A percentile compares a stretch with the other conserved stretches of the same genome.
These are phyloP conservation scores for Etheostoma perlongum DNA, from an alignment of 2,797 vertebrate species.

Conservation along the genomic window DNA sequence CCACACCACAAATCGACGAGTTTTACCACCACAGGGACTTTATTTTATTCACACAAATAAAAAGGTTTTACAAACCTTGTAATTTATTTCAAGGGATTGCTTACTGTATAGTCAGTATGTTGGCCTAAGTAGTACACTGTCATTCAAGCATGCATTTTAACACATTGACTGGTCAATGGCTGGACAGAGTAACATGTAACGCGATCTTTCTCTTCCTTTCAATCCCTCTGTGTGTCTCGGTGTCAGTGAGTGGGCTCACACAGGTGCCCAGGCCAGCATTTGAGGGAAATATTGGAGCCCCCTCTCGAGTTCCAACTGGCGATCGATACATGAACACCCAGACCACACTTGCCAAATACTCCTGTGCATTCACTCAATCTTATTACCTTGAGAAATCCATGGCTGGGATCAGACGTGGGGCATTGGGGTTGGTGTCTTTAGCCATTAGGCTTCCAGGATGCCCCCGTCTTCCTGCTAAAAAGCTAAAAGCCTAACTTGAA, in stretches of 20 bases:
- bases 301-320: constrained; percentile 2
- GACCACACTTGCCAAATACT: background rate
- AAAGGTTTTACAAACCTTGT: background rate
- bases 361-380: background rate
- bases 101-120: too few relatives aligned
- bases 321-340: background rate
- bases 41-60: constrained; percentile 10
- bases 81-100: background rate
- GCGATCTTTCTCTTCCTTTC: background rate
- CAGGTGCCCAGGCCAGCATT: background rate
- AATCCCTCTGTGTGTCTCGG: constrained; percentile 3
- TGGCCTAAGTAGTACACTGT: background rate
- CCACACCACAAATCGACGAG: background rate
- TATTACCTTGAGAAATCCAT: background rate
- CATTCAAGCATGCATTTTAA: background rate
- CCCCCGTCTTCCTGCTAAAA: background rate
- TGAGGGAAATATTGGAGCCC: background rate
- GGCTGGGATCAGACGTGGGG: background rate
- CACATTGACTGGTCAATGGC: background rate
- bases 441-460: background rate
- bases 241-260: background rate
- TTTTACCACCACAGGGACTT: background rate
- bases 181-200: background rate
- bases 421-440: background rate
- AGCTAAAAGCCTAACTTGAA: background rate